Conservation (phyloP, 2,888 invertebrate species). For the Aspidiotus rigidus region DNA sequence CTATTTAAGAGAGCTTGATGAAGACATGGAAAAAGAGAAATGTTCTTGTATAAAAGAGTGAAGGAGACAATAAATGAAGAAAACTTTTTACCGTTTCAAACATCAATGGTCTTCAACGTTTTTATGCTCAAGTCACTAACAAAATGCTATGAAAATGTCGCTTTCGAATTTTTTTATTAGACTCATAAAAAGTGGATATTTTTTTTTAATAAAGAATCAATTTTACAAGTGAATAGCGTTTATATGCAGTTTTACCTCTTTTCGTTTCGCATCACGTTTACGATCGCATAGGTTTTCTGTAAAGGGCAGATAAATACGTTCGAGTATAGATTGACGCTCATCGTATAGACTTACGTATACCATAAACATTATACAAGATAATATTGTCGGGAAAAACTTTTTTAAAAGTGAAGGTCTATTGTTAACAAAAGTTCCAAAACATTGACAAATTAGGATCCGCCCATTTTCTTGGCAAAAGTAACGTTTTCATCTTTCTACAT, state of each 20-base stretch:
- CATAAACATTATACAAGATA: no score
- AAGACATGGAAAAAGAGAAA: constrained; percentile 6
- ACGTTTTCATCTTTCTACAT: no score
- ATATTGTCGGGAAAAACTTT: no score
- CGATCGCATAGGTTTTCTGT: not conserved
- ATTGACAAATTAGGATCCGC: no score
- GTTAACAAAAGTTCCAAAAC: no score
- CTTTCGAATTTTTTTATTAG: constrained; percentile 30
- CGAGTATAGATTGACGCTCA: no score
- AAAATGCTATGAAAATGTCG: constrained; percentile 23
- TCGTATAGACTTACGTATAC: no score
- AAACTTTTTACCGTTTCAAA: constrained; percentile 16
- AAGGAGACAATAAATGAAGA: constrained; percentile 15
- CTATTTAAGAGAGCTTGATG: not conserved
- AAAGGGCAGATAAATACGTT: no score
- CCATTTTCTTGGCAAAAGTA: no score
- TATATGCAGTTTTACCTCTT: constrained; percentile 26
- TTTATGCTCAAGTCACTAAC: constrained; percentile 17
- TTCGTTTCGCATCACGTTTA: constrained; percentile 12
- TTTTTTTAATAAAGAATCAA: constrained; percentile 32
- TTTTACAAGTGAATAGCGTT: constrained; percentile 31
- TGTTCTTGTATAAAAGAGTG: not conserved
- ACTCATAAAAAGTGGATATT: constrained; percentile 27
- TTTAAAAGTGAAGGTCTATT: no score
- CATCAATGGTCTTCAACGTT: constrained; percentile 24